A percentile compares a stretch with the other conserved stretches of the same genome.
Conservation (phyloP, 2,888 invertebrate genomes). For the Scrobipalpa atriplicella region DNA sequence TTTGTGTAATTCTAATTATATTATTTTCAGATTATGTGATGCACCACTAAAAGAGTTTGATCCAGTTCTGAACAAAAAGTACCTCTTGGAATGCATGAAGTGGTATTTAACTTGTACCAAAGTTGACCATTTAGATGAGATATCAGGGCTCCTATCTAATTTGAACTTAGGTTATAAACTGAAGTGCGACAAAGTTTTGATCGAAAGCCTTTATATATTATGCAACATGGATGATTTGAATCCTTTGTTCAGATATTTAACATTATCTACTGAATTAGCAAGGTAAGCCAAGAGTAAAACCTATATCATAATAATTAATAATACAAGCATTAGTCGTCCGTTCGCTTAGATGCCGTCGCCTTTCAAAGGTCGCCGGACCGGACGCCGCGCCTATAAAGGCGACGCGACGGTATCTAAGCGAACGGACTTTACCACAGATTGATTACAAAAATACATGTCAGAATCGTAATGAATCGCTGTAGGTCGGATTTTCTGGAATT, state of each 20-base stretch:
- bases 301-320: too few relatives aligned
- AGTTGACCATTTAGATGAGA: slow-evolving; percentile 47
- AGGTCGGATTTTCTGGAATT: too few relatives aligned
- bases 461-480: too few relatives aligned
- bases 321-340: too few relatives aligned
- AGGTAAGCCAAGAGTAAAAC: slow-evolving; percentile 58
- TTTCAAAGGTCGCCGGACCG: too few relatives aligned
- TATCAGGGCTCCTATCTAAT: slow-evolving; percentile 39
- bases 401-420: too few relatives aligned
- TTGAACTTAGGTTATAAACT: slow-evolving; percentile 35
- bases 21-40: slow-evolving; percentile 82
- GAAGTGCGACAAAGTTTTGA: slow-evolving; percentile 71
- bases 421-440: too few relatives aligned
- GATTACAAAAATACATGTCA: too few relatives aligned
- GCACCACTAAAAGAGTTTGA: slow-evolving; percentile 83
- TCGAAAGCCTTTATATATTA: slow-evolving; percentile 87
- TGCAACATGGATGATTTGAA: slow-evolving; percentile 84
- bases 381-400: too few relatives aligned
- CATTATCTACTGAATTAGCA: slow-evolving; percentile 65
- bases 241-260: slow-evolving; percentile 79
- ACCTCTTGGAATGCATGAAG: slow-evolving; percentile 88
- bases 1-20: neutral
- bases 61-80: slow-evolving; percentile 86
- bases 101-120: slow-evolving; percentile 84
- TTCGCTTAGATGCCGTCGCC: too few relatives aligned